Evolutionary conservation across 1,140 invertebrate genomes (phyloP), one percentile per base, ranked within the genome.

Genomic region (Caligus rogercresseyi): DNA sequence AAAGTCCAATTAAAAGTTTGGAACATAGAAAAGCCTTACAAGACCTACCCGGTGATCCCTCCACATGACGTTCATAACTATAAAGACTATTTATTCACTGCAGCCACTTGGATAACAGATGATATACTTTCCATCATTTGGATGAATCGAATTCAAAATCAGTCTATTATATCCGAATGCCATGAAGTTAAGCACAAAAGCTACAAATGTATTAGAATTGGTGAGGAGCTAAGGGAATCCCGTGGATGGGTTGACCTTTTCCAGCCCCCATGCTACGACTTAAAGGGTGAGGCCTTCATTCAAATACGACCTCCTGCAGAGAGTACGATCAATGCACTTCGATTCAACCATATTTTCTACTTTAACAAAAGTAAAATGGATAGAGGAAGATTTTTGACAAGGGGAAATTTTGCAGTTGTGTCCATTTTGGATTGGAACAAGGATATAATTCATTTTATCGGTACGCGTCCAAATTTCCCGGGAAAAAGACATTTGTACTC

Each of bases 391-490:
- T n/a, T n/a, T n/a, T n/a, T n/a, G 54, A 89, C 85, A 54, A 77
- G 75, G 23, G 86, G 85, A 23, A 77, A 78, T 63, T 86, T 81
- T 71, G 82, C 84, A 62, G 88, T 93, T 16, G 81, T 80, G 7
- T 79, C 83, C 67, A 84, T 95, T 64, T 72, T 89, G 1, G 76
- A 79, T 20, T 91, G 86, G 83, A 82, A 89, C 69, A 71, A 82
- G 62, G 72, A 81, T 64, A 71, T 77, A 56, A 78, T 89, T 11
- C 78, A 76, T 68, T 77, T 72, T 66, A 70, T 71, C 20, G 73
- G 71, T 0, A 76, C 76, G 7, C 67, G 68, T 18, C 66, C 65
- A 18, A 71, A 69, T 3, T 71, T 73, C 63, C 71, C 74, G n/a
- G 69, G 71, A 61, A 69, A 72, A 52, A 65, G 71, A n/a, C 74